Evolutionary conservation across 2,888 invertebrate species (phyloP).

Genomic region (Eucriotettix oculatus): DNA sequence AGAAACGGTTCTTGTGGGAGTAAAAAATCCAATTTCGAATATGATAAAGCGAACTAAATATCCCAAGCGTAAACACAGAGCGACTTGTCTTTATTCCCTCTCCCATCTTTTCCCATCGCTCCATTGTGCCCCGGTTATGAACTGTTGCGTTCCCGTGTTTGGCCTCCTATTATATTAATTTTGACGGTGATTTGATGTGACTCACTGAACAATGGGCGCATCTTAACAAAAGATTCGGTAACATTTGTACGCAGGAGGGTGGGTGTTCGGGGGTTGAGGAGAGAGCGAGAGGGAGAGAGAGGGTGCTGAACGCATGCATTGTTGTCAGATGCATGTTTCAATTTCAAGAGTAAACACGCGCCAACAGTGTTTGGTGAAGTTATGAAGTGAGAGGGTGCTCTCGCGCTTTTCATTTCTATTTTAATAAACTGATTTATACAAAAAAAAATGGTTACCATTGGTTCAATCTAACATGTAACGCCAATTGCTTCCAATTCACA

Average conservation of each 20-base stretch:
- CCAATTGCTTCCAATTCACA: no score
- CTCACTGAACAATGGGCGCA: constrained; percentile 10
- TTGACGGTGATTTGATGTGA: constrained; percentile 13
- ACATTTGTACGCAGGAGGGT: neutral
- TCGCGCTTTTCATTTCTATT: neutral
- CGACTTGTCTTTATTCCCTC: neutral
- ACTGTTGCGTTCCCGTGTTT: neutral
- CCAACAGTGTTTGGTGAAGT: neutral
- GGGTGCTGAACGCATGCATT: neutral
- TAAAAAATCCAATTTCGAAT: neutral
- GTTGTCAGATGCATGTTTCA: constrained; percentile 7
- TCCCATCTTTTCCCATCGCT: neutral
- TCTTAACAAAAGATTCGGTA: constrained; percentile 10
- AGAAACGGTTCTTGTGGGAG: neutral
- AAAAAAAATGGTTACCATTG: no score
- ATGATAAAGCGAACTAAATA: neutral
- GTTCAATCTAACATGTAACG: no score
- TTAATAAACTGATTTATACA: no score
- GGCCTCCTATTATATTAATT: constrained; percentile 12
- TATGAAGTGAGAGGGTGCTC: neutral
- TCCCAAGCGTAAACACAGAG: constrained; percentile 1
- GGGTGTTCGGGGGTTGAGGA: neutral
- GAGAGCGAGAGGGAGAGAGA: neutral
- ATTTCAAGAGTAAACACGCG: constrained; percentile 8
- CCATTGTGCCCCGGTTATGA: neutral